A percentile compares a stretch with the other conserved stretches of the same genome.
Conservation (phyloP, 2,113 vertebrate species). For the Hemichromis elongatus region DNA sequence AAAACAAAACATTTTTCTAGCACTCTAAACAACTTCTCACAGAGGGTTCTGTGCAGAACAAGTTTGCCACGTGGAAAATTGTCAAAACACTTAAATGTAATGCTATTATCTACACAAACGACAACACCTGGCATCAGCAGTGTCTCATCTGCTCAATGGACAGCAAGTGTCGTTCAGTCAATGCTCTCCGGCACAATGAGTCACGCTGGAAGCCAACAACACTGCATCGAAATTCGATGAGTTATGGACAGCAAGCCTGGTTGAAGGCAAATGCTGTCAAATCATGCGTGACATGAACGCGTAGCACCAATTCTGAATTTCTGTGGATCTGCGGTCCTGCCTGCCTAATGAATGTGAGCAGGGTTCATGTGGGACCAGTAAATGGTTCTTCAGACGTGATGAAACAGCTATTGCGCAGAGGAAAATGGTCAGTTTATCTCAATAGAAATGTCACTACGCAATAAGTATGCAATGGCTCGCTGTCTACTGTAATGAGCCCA, state of each 20-base stretch:
- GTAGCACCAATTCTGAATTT: slow-evolving; percentile 6
- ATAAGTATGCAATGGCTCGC: slow-evolving; percentile 63
- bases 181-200: slow-evolving; percentile 5
- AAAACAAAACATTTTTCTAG: neutral
- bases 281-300: slow-evolving; percentile 42
- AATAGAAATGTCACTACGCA: slow-evolving; percentile 63
- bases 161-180: neutral
- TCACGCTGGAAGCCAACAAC: slow-evolving; percentile 21
- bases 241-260: slow-evolving; percentile 29
- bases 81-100: slow-evolving; percentile 5
- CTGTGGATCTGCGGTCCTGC: slow-evolving; percentile 8
- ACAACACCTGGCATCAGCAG: slow-evolving; percentile 22
- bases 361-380: slow-evolving; percentile 53
- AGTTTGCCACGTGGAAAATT: neutral
- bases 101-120: slow-evolving; percentile 14
- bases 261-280: slow-evolving; percentile 48
- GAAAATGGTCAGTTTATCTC: slow-evolving; percentile 60
- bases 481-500: slow-evolving; percentile 64
- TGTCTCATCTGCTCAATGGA: slow-evolving; percentile 4
- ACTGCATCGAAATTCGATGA: slow-evolving; percentile 37
- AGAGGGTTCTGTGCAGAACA: neutral
- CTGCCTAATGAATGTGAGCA: slow-evolving; percentile 58
- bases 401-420: slow-evolving; percentile 42
- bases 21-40: neutral
- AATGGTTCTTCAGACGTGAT: slow-evolving; percentile 57